Evolutionary conservation across 1,140 invertebrate species (phyloP).

Genomic region (Formica selysi): DNA sequence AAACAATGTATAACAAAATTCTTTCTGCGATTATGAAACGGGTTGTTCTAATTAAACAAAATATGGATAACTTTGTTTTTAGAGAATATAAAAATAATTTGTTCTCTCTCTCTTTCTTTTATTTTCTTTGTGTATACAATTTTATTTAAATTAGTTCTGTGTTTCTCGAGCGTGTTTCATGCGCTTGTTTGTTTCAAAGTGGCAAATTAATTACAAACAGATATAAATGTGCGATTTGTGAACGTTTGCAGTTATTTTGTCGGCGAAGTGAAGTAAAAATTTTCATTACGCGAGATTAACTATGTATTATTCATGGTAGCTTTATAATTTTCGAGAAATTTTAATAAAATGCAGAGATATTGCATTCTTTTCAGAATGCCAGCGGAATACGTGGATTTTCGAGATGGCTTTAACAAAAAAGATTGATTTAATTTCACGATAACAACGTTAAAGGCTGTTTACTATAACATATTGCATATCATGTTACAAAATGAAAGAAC

Average conservation of each 20-base stretch:
- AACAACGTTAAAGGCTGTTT: slow-evolving; percentile 45
- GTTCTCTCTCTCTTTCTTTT: neutral
- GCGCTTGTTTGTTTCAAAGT: neutral
- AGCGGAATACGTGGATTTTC: slow-evolving; percentile 81
- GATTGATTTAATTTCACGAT: slow-evolving; percentile 69
- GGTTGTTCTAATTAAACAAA: neutral
- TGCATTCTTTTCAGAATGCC: neutral
- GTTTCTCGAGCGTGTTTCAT: neutral
- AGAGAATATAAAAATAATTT: neutral
- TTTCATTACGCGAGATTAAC: slow-evolving; percentile 17
- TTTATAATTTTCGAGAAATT: slow-evolving; percentile 16
- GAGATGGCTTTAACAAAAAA: slow-evolving; percentile 84
- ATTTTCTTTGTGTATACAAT: neutral
- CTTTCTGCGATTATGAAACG: neutral
- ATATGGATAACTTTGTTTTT: neutral
- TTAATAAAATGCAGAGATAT: neutral
- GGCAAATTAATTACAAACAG: neutral
- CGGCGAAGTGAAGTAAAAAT: neutral
- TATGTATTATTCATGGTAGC: neutral
- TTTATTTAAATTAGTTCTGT: neutral
- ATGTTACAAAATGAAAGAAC: neutral
- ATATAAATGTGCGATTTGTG: neutral
- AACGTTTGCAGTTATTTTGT: neutral
- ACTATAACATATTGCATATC: neutral
- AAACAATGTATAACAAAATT: neutral